Base-by-base conservation (phyloP, 2,113 vertebrate genomes). In the Geococcyx californianus region DNA sequence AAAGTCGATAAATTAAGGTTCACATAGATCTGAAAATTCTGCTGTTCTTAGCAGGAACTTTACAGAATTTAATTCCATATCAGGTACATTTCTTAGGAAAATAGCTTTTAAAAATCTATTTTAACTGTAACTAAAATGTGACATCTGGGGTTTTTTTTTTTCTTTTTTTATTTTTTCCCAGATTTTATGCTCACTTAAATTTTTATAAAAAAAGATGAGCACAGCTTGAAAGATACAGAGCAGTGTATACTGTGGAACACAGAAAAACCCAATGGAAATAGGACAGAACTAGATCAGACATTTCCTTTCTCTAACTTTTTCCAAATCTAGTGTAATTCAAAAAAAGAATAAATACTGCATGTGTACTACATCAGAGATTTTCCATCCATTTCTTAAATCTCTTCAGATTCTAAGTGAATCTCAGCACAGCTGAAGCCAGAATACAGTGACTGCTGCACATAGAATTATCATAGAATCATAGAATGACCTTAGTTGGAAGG, bases 101-200 rank as follows among this genome's bases (percentile, higher is more conserved):
- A n/a, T 11, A 51, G 12, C 33, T 62, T 73, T 52, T 25, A 5
- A n/a, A 63, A 76, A 62, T 1, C 3, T 38, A 23, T 7, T 33
- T 64, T 79, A 31, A 7, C 51, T 25, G 67, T 93, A 94, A 95
- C 88, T 91, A 94, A 87, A 95, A 90, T 58, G 42, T 90, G 82
- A 85, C 11, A 7, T 84, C 29, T 92, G 60, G 20, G 38, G 68
- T 79, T 94, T 49, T 29, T 60, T 85, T 34, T 51, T 56, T 18
- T 58, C 60, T 14, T 56, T 38, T 8, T 90, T 25, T 26, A 73
- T 45, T 90, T 74, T 13, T 13, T 7, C 24, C 33, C 52, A 70
- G 11, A 54, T 64, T 62, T 96, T 94, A 92, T 83, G 24, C 5
- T 38, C 58, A 73, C 73, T 88, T 83, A 90, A 75, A 87, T 89